These are phyloP conservation scores for Palythoa grandis DNA, from an alignment of 92 coral and sea anemone species.

Conservation along the genomic window DNA sequence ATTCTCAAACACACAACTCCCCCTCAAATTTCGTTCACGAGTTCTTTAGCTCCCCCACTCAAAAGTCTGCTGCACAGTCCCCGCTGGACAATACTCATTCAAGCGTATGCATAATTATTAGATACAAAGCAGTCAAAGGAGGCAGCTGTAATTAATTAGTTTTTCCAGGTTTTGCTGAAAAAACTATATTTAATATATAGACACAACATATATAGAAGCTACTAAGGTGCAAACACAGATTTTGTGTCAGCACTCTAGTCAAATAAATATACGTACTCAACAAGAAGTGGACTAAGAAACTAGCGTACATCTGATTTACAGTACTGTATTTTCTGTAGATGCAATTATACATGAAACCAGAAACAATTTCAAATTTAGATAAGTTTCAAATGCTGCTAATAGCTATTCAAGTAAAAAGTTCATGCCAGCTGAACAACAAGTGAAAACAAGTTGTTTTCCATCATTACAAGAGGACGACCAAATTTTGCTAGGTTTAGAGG, in stretches of 20 bases:
- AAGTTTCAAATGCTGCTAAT: slow-evolving; percentile 7
- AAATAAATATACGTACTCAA: slow-evolving; percentile 1
- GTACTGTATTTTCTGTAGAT: slow-evolving; percentile 9
- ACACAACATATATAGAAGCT: slow-evolving; percentile 17
- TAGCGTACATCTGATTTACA: slow-evolving; percentile 6
- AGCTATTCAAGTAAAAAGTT: slow-evolving; percentile 8
- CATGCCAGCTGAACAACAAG: not conserved
- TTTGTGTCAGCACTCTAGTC: slow-evolving; percentile 21
- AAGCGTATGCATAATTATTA: slow-evolving; percentile 5
- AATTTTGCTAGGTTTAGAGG: too few species aligned
- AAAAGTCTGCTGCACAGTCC: slow-evolving; percentile 7
- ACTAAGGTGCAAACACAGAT: slow-evolving; percentile 4
- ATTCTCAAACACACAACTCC: not conserved
- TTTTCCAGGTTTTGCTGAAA: slow-evolving; percentile 21
- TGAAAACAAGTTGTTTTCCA: too few species aligned
- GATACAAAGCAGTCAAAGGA: slow-evolving; percentile 11
- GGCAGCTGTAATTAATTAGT: slow-evolving; percentile 12
- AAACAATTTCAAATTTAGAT: slow-evolving; percentile 14
- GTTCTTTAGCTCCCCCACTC: slow-evolving; percentile 3
- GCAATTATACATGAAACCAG: slow-evolving; percentile 20
- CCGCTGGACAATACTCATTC: slow-evolving; percentile 12
- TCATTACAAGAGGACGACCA: too few species aligned
- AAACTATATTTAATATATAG: slow-evolving; percentile 12
- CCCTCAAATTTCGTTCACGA: not conserved
- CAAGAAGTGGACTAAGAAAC: slow-evolving; percentile 28